These are phyloP conservation scores for Sternarchorhynchus goeldii DNA, from an alignment of 2,797 vertebrate species.

Conservation along the genomic window DNA sequence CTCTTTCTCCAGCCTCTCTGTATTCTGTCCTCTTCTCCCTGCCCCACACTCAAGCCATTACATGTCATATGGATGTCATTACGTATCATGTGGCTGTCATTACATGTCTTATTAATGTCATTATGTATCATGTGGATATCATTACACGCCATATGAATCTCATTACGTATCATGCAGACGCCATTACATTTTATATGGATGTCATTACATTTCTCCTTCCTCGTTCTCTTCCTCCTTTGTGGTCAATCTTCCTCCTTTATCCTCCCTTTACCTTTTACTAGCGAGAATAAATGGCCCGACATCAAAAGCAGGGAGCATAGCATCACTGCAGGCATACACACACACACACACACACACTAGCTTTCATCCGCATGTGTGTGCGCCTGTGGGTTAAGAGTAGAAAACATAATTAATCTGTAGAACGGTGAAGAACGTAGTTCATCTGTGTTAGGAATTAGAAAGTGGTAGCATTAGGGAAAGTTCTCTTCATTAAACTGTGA, in stretches of 20 bases:
- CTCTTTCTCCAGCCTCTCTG: constrained; percentile 5
- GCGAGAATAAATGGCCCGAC: constrained; percentile 25
- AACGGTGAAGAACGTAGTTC: constrained; percentile 5
- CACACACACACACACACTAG: constrained; percentile 3
- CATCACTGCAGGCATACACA: constrained; percentile 26
- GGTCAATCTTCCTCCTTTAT: constrained; percentile 22
- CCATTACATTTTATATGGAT: too few species aligned
- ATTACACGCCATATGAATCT: too few species aligned
- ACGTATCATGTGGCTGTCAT: background rate
- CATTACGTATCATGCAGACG: too few species aligned
- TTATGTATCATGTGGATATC: too few species aligned
- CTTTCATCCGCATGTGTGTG: constrained; percentile 5
- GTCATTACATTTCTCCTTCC: background rate
- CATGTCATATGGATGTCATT: too few species aligned
- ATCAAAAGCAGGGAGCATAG: constrained; percentile 29
- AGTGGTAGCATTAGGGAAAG: background rate
- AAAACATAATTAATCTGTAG: constrained; percentile 20
- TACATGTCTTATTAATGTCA: background rate
- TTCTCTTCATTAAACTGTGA: background rate
- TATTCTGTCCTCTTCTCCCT: background rate
- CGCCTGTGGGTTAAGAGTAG: background rate
- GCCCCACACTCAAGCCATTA: background rate
- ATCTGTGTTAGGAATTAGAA: constrained; percentile 19
- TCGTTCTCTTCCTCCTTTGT: background rate
- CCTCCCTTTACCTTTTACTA: background rate